A percentile compares a stretch with the other conserved stretches of the same genome.
These are phyloP conservation scores for Heliothis peltigera DNA, from an alignment of 2,888 invertebrate species.

Conservation along the genomic window DNA sequence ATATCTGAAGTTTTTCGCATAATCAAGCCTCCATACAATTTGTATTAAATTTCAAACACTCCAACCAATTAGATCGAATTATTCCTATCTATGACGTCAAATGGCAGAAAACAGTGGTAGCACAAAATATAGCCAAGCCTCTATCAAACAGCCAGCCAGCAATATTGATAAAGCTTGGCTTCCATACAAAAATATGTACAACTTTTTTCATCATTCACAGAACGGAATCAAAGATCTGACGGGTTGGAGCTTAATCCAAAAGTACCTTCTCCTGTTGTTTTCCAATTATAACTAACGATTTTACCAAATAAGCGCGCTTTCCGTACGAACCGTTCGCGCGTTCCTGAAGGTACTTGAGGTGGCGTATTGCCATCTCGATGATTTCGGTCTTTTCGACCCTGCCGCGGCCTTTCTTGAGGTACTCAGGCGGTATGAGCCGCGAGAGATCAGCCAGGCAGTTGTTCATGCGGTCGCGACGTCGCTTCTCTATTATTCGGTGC, in stretches of 20 bases:
- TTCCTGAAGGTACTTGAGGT: slow-evolving; percentile 96
- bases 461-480: slow-evolving; percentile 98
- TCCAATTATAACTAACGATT: slow-evolving; percentile 56
- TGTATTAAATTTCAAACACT: slow-evolving; percentile 49
- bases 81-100: slow-evolving; percentile 32
- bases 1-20: slow-evolving; percentile 21
- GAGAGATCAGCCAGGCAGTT: slow-evolving; percentile 98
- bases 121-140: slow-evolving; percentile 9
- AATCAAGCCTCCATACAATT: slow-evolving; percentile 47
- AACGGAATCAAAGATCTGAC: slow-evolving; percentile 43
- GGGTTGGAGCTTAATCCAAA: slow-evolving; percentile 50
- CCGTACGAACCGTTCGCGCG: slow-evolving; percentile 86
- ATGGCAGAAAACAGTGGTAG: slow-evolving; percentile 32
- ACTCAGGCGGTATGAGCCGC: slow-evolving; percentile 97
- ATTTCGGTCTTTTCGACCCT: slow-evolving; percentile 99
- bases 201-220: slow-evolving; percentile 38
- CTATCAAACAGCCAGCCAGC: background rate
- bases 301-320: slow-evolving; percentile 50
- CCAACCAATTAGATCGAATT: slow-evolving; percentile 46
- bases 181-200: slow-evolving; percentile 8
- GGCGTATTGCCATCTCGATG: slow-evolving; percentile 99
- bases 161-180: slow-evolving; percentile 16
- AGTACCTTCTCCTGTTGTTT: slow-evolving; percentile 46
- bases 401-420: slow-evolving; percentile 98
- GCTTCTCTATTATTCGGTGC: slow-evolving; percentile 99